Evolutionary conservation across 2,888 invertebrate genomes (phyloP), one percentile per base, ranked within the genome.

Genomic region (Ormyrus labotus): DNA sequence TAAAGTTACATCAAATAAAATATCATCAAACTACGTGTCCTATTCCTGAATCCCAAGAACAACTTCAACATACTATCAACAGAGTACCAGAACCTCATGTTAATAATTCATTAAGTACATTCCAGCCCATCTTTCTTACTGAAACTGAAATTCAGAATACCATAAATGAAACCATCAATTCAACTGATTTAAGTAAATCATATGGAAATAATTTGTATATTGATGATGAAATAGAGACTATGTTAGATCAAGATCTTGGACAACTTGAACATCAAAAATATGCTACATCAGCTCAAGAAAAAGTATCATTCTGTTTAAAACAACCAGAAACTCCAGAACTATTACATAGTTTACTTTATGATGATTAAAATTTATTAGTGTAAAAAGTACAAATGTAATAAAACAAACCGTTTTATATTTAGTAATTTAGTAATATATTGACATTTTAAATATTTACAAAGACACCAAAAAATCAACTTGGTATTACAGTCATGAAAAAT

Each of bases 121-220:
- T 87, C 53, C 86, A 87, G 63, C 81, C 86, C 0, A 86, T 89
- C 64, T 87, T 88, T 69, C 87, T 90, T 6, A 88, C 87, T 7
- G 90, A 90, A 10, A 89, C 86, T 63, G 90, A 90, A 69, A 87
- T 90, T 63, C 89, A 90, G 74, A 88, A 88, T 71, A 90, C 90
- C 0, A 87, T 90, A 13, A 89, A 89, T 65, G 89, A 90, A 69
- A 90, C 90, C 0, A 89, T 90, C 7, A 89, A 89, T 82, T 89
- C 89, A 0, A 85, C 85, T 8, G 85, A 87, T 78, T 83, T 88
- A 19, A 87, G 81, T 7, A 89, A 89, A 80, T 85, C 85, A 47
- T 89, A 88, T 34, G 88, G 89, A 7, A 88, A 86, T 85, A 87
- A 86, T 19, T 85, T 89, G 34, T 89, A 87, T 57, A 89, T 88